Percentiles rank a stretch among this genome's conserved stretches.
Conservation (phyloP, 2,113 vertebrate species). For the Boulengeromyrus knoepffleri region DNA sequence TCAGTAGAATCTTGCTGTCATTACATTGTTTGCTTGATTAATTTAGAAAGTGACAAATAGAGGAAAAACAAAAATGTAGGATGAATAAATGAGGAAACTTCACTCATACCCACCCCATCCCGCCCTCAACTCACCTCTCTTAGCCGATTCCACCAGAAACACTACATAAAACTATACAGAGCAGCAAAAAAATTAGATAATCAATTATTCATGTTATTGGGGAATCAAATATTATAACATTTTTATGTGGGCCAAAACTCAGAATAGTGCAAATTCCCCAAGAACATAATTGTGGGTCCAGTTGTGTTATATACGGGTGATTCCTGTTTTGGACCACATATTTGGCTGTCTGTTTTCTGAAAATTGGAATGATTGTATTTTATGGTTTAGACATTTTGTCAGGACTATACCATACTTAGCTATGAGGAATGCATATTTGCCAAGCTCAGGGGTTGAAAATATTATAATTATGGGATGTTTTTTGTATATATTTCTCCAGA, state of each 20-base stretch:
- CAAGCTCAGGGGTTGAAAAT: too few species aligned
- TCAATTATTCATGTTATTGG: neutral
- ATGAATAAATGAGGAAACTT: neutral
- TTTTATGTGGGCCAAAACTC: neutral
- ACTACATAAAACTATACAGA: neutral
- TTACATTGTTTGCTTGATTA: neutral
- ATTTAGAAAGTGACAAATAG: neutral
- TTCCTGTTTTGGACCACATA: too few species aligned
- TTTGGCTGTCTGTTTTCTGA: too few species aligned
- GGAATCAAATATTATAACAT: neutral
- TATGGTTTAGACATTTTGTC: too few species aligned
- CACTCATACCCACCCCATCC: neutral
- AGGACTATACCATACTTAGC: too few species aligned
- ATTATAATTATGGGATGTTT: too few species aligned
- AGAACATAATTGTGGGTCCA: neutral
- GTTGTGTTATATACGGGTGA: neutral
- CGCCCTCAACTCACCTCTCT: neutral
- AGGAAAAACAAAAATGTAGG: neutral
- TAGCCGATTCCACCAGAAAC: neutral
- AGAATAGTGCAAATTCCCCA: neutral
- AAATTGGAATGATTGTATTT: too few species aligned
- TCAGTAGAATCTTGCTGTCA: neutral
- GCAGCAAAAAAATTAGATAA: neutral
- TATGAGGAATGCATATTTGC: too few species aligned
- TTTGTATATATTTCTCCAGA: too few species aligned